Conservation (phyloP, 1,140 invertebrate genomes). For the Asbolus verrucosus region DNA sequence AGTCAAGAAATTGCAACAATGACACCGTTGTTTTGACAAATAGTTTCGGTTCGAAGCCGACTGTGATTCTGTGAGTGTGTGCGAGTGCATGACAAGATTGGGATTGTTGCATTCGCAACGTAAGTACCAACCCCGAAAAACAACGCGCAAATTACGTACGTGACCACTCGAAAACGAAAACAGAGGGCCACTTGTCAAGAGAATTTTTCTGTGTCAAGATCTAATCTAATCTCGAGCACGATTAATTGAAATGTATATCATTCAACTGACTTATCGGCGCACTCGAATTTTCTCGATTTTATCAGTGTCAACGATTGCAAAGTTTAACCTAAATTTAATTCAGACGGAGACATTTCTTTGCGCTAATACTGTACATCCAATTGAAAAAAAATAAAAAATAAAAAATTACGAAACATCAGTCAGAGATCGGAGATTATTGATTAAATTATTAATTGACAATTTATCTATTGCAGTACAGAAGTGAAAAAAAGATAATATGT, state of each 20-base stretch:
- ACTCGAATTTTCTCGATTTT: conserved; percentile 5
- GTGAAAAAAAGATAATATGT: conserved; percentile 19
- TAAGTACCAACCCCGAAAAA: conserved; percentile 20
- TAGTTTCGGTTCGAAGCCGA: conserved; percentile 30
- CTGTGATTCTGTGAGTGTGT: conserved; percentile 39
- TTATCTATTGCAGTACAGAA: conserved; percentile 1
- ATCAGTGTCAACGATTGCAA: background rate
- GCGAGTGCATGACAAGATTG: conserved; percentile 30
- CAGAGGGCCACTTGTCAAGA: background rate
- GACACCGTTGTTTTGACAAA: conserved; percentile 44
- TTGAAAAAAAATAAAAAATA: background rate
- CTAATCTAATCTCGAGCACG: conserved; percentile 1
- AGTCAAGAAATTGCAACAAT: conserved; percentile 38
- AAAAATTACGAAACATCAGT: background rate
- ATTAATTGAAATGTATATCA: conserved; percentile 8
- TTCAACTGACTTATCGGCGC: background rate
- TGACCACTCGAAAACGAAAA: conserved; percentile 8
- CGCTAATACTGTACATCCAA: too few relatives aligned
- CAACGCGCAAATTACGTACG: background rate
- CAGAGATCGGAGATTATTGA: conserved; percentile 17
- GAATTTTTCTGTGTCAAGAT: conserved; percentile 11
- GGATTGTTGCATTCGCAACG: conserved; percentile 26
- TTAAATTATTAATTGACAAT: conserved; percentile 31
- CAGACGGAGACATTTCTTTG: background rate
- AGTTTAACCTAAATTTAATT: conserved; percentile 23